phyloP scores from a whole-genome alignment of 2,888 invertebrate species.

The Tenthredo scrophulariae region DNA sequence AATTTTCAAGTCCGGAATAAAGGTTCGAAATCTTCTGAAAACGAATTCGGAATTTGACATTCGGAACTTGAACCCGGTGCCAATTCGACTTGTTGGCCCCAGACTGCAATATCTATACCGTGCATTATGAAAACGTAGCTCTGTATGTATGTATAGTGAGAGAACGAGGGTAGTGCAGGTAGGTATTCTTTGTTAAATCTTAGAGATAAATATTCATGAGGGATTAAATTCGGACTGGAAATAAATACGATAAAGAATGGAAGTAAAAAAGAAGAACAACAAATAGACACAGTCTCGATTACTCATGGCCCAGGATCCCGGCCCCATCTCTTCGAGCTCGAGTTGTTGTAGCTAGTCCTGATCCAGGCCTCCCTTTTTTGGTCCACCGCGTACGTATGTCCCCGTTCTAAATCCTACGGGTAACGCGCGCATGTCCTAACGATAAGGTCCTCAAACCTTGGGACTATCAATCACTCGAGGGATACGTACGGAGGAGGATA shows the following conservation, averaged over 20 bases:
- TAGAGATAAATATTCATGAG: conserved; percentile 70
- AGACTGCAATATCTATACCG: neutral
- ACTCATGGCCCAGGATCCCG: conserved; percentile 66
- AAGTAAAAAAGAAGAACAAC: conserved; percentile 52
- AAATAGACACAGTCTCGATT: conserved; percentile 68
- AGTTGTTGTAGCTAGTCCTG: neutral
- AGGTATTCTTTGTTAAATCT: conserved; percentile 10
- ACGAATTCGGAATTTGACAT: no score
- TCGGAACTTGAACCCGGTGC: no score
- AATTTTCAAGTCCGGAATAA: no score
- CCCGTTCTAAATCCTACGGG: neutral
- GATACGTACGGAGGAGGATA: neutral
- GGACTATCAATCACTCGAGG: conserved; percentile 65
- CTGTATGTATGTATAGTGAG: neutral
- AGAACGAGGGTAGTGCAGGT: neutral
- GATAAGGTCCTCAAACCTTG: conserved; percentile 66
- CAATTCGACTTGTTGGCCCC: neutral
- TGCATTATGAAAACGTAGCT: neutral
- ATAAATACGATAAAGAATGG: conserved; percentile 59
- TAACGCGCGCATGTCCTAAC: conserved; percentile 59
- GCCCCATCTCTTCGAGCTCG: neutral
- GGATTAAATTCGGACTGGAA: conserved; percentile 68
- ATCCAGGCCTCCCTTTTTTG: conserved; percentile 13
- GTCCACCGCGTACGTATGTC: conserved; percentile 8
- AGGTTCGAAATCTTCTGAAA: no score